A percentile compares a stretch with the other conserved stretches of the same genome.
phyloP scores from a whole-genome alignment of 2,113 vertebrate genomes.

The Hymenochirus boettgeri region DNA sequence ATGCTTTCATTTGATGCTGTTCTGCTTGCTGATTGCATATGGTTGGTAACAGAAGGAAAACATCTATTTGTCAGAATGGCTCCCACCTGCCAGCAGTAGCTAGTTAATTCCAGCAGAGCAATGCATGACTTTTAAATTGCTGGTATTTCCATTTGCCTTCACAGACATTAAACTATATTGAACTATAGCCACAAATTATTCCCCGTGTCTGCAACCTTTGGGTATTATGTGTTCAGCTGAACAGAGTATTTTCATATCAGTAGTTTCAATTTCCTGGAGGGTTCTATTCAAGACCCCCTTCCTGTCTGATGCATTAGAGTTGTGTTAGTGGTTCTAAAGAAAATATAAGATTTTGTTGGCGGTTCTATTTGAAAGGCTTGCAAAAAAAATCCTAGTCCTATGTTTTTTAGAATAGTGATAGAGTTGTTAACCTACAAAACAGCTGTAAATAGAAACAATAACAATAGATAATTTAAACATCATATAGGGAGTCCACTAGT shows the following conservation, averaged over 20 bases:
- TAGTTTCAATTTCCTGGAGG: no score
- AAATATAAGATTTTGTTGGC: no score
- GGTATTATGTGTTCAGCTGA: not conserved
- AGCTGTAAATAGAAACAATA: no score
- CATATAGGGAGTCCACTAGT: no score
- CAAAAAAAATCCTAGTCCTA: no score
- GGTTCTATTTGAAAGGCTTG: no score
- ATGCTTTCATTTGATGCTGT: slow-evolving; percentile 5
- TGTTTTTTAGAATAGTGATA: no score
- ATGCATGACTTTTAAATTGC: slow-evolving; percentile 17
- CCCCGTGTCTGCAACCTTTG: not conserved
- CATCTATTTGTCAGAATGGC: slow-evolving; percentile 16
- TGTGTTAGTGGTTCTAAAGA: no score
- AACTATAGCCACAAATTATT: slow-evolving; percentile 13
- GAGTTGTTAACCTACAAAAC: no score
- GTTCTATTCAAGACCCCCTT: no score
- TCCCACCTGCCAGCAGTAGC: slow-evolving; percentile 24
- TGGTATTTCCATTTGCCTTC: slow-evolving; percentile 20
- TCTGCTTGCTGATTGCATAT: slow-evolving; percentile 19
- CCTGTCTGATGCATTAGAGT: no score
- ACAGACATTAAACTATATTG: slow-evolving; percentile 24
- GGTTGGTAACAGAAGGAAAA: slow-evolving; percentile 17
- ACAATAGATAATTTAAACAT: no score
- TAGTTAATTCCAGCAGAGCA: slow-evolving; percentile 25
- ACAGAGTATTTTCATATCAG: not conserved